Base-by-base conservation (phyloP, 2,797 vertebrate species). In the Ibycter americanus region DNA sequence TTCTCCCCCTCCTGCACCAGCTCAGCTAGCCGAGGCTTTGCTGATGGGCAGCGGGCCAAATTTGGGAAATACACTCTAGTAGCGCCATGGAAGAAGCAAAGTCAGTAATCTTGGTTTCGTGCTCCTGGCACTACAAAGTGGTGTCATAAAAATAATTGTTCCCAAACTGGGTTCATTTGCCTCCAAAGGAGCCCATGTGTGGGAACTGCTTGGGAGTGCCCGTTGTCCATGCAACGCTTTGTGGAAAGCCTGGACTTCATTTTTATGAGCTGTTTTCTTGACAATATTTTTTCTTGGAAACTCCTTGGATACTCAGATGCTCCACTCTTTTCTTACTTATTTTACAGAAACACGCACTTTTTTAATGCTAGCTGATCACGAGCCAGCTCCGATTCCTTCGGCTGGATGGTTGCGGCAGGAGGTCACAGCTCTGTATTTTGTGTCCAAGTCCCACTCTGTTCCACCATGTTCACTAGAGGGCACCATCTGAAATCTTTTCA, bases 401-500 rank as follows among this genome's bases (percentile, higher is more conserved):
- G 27, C n/a, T 29, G 46, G 62, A 11, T 25, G 22, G 17, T 9
- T 63, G 62, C 66, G 76, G 7, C 18, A 12, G 22, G 59, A 73
- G 59, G 67, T n/a, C 23, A 3, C 34, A 62, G 31, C 54, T 59
- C 74, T 9, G 0, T 17, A 1, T 72, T 91, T 82, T 61, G 32
- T 67, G 59, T 72, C 89, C 68, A 86, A 44, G 71, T 12, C 49
- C 27, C 14, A 32, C 65, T 83, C 29, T n/a, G 1, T 88, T 49
- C 34, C 73, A 49, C 38, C 61, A 51, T 1, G 2, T 72, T 93
- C 81, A 54, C 54, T 59, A 89, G 76, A 91, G 68, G 82, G 70
- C 79, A 72, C 29, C 63, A 44, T 77, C 8, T 62, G 90, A 85
- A 91, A 87, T 61, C 18, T 87, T 93, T 89, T 89, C 25, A 58